Evolutionary conservation across 2,888 invertebrate species (phyloP).

Genomic region (Vesta saturnalis): DNA sequence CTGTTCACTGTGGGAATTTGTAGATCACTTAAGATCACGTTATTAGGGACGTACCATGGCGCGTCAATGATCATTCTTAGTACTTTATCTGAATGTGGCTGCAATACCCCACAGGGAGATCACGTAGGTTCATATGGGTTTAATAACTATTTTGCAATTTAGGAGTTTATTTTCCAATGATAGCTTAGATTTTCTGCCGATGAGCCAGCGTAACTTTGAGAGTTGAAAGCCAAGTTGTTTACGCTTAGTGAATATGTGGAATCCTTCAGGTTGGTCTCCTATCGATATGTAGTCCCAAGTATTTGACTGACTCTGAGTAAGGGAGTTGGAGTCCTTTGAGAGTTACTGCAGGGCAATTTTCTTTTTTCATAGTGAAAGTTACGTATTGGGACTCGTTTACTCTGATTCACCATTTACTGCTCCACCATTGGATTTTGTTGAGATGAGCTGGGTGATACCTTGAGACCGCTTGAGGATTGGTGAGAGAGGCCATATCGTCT

Average conservation of each 20-base stretch:
- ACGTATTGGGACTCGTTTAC: neutral
- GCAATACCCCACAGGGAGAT: no score
- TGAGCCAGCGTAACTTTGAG: constrained; percentile 8
- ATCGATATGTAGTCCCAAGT: no score
- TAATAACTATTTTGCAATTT: neutral
- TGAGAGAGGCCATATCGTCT: no score
- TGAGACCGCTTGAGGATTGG: neutral
- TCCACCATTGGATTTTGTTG: neutral
- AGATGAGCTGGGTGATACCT: neutral
- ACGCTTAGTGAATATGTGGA: neutral
- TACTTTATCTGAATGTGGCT: no score
- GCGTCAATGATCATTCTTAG: no score
- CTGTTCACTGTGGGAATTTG: no score
- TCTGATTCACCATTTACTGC: neutral
- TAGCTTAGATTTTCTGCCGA: constrained; percentile 8
- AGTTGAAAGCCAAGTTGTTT: neutral
- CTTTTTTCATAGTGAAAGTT: neutral
- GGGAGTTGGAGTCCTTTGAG: neutral
- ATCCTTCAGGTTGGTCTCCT: neutral
- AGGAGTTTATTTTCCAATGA: constrained; percentile 13
- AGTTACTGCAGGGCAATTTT: neutral
- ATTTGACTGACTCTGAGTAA: neutral
- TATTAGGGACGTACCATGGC: no score
- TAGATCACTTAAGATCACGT: no score
- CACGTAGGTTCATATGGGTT: no score